phyloP scores from a whole-genome alignment of 2,888 invertebrate genomes.

The Cantharis rustica region DNA sequence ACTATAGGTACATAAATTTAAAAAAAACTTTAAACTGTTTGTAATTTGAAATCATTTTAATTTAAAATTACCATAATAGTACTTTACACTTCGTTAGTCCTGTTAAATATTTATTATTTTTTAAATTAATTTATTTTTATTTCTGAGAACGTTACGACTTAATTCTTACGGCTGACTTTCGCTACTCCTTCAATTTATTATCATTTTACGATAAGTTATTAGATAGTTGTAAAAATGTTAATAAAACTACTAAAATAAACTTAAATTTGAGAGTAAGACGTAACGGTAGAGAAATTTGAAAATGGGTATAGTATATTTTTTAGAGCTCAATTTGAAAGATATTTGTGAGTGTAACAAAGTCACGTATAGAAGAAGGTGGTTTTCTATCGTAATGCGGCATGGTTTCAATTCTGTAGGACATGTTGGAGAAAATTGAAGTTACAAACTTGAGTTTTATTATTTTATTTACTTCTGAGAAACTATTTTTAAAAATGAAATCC shows the following conservation, averaged over 20 bases:
- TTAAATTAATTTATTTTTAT: too few relatives aligned
- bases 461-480: constrained; percentile 16
- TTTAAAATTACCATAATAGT: too few relatives aligned
- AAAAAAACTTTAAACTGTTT: too few relatives aligned
- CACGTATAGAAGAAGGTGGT: background rate
- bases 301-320: background rate
- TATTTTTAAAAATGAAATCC: constrained; percentile 16
- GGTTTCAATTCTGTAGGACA: constrained; percentile 25
- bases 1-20: too few relatives aligned
- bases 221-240: background rate
- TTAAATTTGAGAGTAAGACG: background rate
- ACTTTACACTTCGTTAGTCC: too few relatives aligned
- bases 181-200: too few relatives aligned
- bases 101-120: too few relatives aligned
- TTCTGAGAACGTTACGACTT: too few relatives aligned
- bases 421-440: constrained; percentile 27
- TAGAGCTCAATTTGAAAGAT: background rate
- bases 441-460: constrained; percentile 16
- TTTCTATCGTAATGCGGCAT: constrained; percentile 20
- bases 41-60: too few relatives aligned
- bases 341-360: background rate
- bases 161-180: too few relatives aligned
- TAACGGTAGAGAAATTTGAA: background rate
- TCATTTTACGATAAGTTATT: too few relatives aligned
- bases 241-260: background rate